Conservation (phyloP, 2,797 vertebrate species). For the Leptoclinus maculatus region DNA sequence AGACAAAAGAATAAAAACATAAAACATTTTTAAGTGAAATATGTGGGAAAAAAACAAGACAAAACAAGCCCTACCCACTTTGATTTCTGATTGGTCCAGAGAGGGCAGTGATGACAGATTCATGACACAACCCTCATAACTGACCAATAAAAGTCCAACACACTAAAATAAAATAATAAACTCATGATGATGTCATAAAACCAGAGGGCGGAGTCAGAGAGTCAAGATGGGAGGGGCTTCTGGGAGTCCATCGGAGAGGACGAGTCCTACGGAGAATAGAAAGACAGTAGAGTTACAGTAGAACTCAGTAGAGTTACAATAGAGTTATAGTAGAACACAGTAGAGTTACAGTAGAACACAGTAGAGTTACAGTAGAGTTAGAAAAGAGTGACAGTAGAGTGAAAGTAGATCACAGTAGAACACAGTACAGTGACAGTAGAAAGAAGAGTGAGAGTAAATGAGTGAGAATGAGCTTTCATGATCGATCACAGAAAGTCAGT, state of each 20-base stretch:
- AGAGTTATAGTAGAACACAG: not conserved
- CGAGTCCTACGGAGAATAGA: slow-evolving; percentile 62
- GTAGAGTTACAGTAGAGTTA: not conserved
- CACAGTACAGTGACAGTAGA: too few relatives aligned
- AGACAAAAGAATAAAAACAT: slow-evolving; percentile 10
- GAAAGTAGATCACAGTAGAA: too few relatives aligned
- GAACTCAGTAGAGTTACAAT: not conserved
- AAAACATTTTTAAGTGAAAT: not conserved
- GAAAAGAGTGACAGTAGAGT: too few relatives aligned
- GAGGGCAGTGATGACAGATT: slow-evolving; percentile 14
- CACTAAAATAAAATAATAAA: slow-evolving; percentile 20
- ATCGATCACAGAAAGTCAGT: not conserved
- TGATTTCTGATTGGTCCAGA: slow-evolving; percentile 58
- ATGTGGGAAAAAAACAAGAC: not conserved
- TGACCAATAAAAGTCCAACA: slow-evolving; percentile 18
- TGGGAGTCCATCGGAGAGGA: slow-evolving; percentile 64
- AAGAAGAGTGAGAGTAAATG: too few relatives aligned
- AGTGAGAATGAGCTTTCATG: not conserved
- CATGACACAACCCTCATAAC: slow-evolving; percentile 14
- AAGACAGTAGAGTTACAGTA: not conserved
- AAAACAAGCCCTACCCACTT: slow-evolving; percentile 6
- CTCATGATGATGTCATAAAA: slow-evolving; percentile 22
- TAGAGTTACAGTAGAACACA: not conserved
- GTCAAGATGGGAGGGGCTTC: slow-evolving; percentile 72
- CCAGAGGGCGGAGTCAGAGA: not conserved